Evolutionary conservation across 1,140 invertebrate genomes (phyloP), one percentile per base, ranked within the genome.

Genomic region (Zophobas morio): DNA sequence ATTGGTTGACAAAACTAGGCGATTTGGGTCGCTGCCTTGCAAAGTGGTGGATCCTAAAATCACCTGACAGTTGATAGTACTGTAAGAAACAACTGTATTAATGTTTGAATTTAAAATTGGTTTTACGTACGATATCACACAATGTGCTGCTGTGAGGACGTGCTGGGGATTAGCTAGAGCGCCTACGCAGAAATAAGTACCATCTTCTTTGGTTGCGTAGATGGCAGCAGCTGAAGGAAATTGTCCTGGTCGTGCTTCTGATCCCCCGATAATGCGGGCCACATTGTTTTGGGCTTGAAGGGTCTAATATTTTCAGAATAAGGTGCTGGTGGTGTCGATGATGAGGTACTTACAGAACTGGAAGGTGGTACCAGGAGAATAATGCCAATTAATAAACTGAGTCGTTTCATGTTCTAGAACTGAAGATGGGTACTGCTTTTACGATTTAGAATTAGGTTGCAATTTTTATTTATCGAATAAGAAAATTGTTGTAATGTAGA

Each of bases 191-290:
- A 66, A 71, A 34, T 54, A 71, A 20, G 35, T 56, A 8, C 72
- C 72, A 3, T 34, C 20, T 1, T 8, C n/a, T n/a, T 42, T 72
- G 20, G 5, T 56, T 4, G 33, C 51, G 3, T 37, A 33, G 33
- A 74, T 57, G 32, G 72, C 49, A 36, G 37, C 51, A 20, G 51
- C 49, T 91, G 91, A 93, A 0, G 91, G 91, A 83, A 89, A 93
- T 75, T 90, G 89, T 5, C 91, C 91, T 0, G 91, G 82, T 0
- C 83, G 83, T 1, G 90, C 90, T 54, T 89, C 87, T 34, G 85
- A 78, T 0, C 92, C 92, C 0, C 91, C 91, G 46, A 92, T 88
- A 60, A 92, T 90, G 3, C 91, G 53, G 8, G 20, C 53, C 5
- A 34, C 32, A 34, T 54, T 54, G 20, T 20, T 20, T 20, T 20